phyloP scores from a whole-genome alignment of 2,113 vertebrate genomes.

The Sigmodon hispidus region DNA sequence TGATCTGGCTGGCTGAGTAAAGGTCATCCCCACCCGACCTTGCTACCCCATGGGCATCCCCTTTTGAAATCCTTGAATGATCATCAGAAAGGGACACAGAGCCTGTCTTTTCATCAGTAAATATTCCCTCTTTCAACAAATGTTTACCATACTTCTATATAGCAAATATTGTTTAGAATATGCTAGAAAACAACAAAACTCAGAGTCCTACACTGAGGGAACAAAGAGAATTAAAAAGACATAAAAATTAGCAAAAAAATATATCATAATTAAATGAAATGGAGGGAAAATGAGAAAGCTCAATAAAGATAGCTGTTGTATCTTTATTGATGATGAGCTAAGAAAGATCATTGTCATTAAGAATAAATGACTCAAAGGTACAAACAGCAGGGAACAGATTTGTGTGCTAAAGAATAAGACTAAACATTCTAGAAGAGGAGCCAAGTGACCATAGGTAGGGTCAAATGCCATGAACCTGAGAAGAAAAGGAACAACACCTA shows the following conservation, averaged over 20 bases:
- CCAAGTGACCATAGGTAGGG: background rate
- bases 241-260: background rate
- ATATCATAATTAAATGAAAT: background rate
- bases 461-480: background rate
- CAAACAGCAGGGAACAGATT: background rate
- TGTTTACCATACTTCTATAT: conserved; percentile 30
- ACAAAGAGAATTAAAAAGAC: background rate
- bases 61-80: conserved; percentile 70
- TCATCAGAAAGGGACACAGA: conserved; percentile 20
- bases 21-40: conserved; percentile 66
- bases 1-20: conserved; percentile 73
- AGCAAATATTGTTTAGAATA: background rate
- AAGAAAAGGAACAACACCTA: background rate
- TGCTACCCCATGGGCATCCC: conserved; percentile 63
- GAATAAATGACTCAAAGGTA: background rate
- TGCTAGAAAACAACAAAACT: background rate
- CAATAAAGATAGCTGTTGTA: background rate
- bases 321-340: background rate
- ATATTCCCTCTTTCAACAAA: conserved; percentile 55
- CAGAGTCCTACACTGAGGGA: background rate
- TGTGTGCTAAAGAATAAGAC: background rate
- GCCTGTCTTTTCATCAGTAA: conserved; percentile 43
- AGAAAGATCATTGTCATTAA: background rate
- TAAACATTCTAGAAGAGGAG: background rate
- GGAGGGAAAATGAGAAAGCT: background rate